Evolutionary conservation across 2,888 invertebrate genomes (phyloP).

Genomic region (Patella ulyssiponensis): DNA sequence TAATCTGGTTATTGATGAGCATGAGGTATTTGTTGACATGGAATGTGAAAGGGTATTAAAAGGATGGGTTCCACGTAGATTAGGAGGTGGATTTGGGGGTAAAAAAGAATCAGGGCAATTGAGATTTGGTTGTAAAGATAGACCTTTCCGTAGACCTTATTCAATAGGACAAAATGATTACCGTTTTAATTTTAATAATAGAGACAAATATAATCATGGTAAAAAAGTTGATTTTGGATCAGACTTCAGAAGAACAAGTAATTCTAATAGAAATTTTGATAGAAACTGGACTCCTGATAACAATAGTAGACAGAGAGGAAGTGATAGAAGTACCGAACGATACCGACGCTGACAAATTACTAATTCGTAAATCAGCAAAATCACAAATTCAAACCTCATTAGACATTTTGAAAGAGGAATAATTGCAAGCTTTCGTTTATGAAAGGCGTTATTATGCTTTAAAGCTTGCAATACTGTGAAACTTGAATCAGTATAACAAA

Average conservation of each 20-base stretch:
- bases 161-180: constrained; percentile 29
- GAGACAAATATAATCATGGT: constrained; percentile 30
- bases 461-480: too few relatives aligned
- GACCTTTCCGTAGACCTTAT: constrained; percentile 79
- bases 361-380: too few relatives aligned
- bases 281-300: constrained; percentile 8
- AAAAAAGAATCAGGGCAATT: constrained; percentile 89
- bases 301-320: background rate
- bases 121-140: constrained; percentile 85
- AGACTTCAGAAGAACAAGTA: too few relatives aligned
- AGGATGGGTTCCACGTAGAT: constrained; percentile 88
- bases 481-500: too few relatives aligned
- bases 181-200: constrained; percentile 36
- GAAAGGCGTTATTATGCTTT: too few relatives aligned
- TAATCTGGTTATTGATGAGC: constrained; percentile 79
- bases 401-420: too few relatives aligned
- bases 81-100: constrained; percentile 91
- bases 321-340: constrained; percentile 4
- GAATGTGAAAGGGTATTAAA: constrained; percentile 80
- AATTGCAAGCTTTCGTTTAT: too few relatives aligned
- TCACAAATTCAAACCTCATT: too few relatives aligned
- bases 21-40: constrained; percentile 82
- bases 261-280: too few relatives aligned
- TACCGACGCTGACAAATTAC: too few relatives aligned
- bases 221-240: constrained; percentile 20